Conservation (phyloP, 2,888 invertebrate genomes). For the Leptothorax acervorum region DNA sequence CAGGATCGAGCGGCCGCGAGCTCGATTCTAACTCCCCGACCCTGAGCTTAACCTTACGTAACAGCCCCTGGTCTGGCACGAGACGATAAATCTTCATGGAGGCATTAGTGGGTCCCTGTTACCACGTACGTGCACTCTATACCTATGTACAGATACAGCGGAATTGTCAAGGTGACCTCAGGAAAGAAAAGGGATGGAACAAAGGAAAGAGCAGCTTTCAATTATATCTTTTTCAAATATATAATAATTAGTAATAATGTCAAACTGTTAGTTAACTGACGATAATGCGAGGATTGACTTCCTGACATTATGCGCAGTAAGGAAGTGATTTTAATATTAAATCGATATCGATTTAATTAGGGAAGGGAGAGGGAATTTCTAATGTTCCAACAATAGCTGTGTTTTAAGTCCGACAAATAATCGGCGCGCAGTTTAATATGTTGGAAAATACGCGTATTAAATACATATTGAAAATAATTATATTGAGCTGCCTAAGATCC, state of each 20-base stretch:
- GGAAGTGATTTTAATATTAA: too few species aligned
- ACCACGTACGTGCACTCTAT: constrained; percentile 21
- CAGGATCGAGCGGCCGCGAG: background rate
- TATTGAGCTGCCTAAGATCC: too few species aligned
- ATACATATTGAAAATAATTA: too few species aligned
- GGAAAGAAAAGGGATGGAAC: background rate
- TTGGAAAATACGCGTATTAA: too few species aligned
- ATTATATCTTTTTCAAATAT: background rate
- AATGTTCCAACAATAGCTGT: too few species aligned
- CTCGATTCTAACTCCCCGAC: constrained; percentile 69
- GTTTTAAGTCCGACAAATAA: too few species aligned
- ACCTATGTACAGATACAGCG: background rate
- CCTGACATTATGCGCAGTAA: too few species aligned
- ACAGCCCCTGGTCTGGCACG: constrained; percentile 56
- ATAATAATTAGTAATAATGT: background rate
- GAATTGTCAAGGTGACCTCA: constrained; percentile 21
- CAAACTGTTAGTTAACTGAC: too few species aligned
- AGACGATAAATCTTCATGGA: constrained; percentile 67
- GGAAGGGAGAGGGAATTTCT: too few species aligned
- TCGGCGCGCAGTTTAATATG: too few species aligned
- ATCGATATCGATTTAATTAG: too few species aligned
- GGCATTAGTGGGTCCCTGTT: constrained; percentile 64
- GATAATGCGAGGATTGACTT: too few species aligned
- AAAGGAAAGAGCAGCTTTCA: background rate
- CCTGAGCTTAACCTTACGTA: constrained; percentile 74